These are phyloP conservation scores for Antennarius striatus DNA, from an alignment of 2,113 vertebrate species.

Conservation along the genomic window DNA sequence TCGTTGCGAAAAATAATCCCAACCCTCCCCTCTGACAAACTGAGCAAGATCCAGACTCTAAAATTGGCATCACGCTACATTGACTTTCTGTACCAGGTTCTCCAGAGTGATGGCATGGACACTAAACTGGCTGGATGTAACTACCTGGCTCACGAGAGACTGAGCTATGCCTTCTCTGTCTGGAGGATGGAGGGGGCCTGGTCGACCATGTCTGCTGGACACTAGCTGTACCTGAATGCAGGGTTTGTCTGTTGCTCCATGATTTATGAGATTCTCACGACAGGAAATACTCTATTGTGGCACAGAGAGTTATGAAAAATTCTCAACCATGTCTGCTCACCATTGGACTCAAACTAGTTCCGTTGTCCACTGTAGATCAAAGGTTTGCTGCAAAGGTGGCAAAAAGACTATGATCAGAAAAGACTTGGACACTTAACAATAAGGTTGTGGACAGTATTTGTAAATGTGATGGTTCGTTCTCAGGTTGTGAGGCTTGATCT, in stretches of 20 bases:
- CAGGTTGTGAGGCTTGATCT: slow-evolving; percentile 22
- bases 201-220: slow-evolving; percentile 87
- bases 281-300: slow-evolving; percentile 8
- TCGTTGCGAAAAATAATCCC: slow-evolving; percentile 90
- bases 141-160: slow-evolving; percentile 88
- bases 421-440: neutral
- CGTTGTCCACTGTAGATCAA: neutral
- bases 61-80: slow-evolving; percentile 91
- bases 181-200: slow-evolving; percentile 95
- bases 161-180: slow-evolving; percentile 91
- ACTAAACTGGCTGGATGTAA: slow-evolving; percentile 85
- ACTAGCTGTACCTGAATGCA: slow-evolving; percentile 64
- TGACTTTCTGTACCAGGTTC: slow-evolving; percentile 91
- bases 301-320: slow-evolving; percentile 3
- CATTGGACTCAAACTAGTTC: slow-evolving; percentile 1
- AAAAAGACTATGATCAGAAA: slow-evolving; percentile 2
- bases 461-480: slow-evolving; percentile 1
- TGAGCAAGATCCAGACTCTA: slow-evolving; percentile 93
- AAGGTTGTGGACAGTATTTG: no score
- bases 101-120: slow-evolving; percentile 88
- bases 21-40: slow-evolving; percentile 89
- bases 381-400: neutral
- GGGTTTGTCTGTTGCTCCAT: neutral
- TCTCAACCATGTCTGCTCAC: slow-evolving; percentile 5
- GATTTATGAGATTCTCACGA: neutral